Base-by-base conservation (phyloP, 2,888 invertebrate genomes). In the Drosophila nr. medialis region DNA sequence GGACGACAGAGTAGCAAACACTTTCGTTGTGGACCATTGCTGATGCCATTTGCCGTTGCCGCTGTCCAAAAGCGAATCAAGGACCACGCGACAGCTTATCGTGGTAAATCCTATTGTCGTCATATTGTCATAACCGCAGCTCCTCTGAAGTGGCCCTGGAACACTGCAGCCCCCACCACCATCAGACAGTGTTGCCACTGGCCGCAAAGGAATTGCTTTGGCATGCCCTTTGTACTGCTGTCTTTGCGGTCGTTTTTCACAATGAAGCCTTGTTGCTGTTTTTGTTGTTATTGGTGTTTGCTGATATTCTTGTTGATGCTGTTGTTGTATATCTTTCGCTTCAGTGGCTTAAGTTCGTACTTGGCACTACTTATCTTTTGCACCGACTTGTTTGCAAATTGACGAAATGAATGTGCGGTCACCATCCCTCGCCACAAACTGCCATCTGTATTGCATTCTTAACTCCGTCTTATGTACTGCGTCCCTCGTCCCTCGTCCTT, bases 351-450 rank as follows among this genome's bases (percentile, higher is more conserved):
- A 86, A 86, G 89, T 80, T 78, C 78, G 75, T 82, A 89, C 87
- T 86, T 87, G 85, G 56, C 74, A 75, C 69, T 77, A 89, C 83
- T 86, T 87, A 86, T 89, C 89, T 85, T 83, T 77, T 82, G 77
- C 79, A 77, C 77, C 86, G 85, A 87, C 77, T 87, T 87, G 83
- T 85, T 86, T 86, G 88, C 85, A 77, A 87, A 89, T 87, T 87
- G 88, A 76, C 69, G 76, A 89, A 86, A 85, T 87, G 90, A 89
- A 87, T 89, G 89, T 89, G 89, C 87, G 88, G 86, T 89, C 82
- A 86, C 87, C 75, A 75, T 74, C 63, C 56, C 53, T 30, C 62
- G 10, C 56, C 30, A 13, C 13, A 59, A 68, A 61, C 50, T 49
- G 40, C 32, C 71, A 69, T 61, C 61, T 56, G 74, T 29, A 29